Base-by-base conservation (phyloP, 2,797 vertebrate species). In the Austrolebias charrua region DNA sequence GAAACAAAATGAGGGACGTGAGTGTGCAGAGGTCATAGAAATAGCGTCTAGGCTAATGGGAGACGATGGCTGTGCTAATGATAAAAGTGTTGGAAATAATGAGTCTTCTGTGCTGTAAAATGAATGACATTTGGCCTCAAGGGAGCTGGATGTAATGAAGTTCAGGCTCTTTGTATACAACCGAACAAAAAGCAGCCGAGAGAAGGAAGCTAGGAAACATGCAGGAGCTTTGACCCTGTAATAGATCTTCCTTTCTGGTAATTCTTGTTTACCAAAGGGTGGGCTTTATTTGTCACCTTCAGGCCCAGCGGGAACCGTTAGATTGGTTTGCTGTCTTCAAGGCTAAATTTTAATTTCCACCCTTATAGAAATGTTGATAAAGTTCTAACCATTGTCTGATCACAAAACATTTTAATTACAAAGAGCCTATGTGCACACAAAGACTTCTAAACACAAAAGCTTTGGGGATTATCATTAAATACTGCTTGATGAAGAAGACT, bases 71-170 rank as follows among this genome's bases (percentile, higher is more conserved):
- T 74, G 33, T 57, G 60, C 52, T 75, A 66, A 70, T 73, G 68
- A 80, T 78, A 69, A 72, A 78, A 66, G 64, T 73, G 66, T 52
- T 20, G 10, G 50, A 49, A n/a, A 76, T 60, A 79, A 80, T 80
- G 56, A 45, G 50, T 69, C 76, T 76, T 78, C 82, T 85, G 76
- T 85, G 68, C n/a, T 49, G 60, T 63, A 62, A 69, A 71, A 56
- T 45, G 58, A 77, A 76, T 66, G 55, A 58, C 72, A 63, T 69
- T 77, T 60, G 61, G 62, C 55, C 73, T 63, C 64, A 1, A 4
- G 78, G 69, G 65, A 38, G 18, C 60, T 68, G 79, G 73, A 71
- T 81, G 74, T 63, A 74, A 83, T 74, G 13, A 61, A 60, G 59
- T 73, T 68, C 69, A 59, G 62, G 49, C 61, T 42, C 40, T 63